Evolutionary conservation across 2,113 vertebrate species (phyloP).

Genomic region (Notothenia coriiceps): DNA sequence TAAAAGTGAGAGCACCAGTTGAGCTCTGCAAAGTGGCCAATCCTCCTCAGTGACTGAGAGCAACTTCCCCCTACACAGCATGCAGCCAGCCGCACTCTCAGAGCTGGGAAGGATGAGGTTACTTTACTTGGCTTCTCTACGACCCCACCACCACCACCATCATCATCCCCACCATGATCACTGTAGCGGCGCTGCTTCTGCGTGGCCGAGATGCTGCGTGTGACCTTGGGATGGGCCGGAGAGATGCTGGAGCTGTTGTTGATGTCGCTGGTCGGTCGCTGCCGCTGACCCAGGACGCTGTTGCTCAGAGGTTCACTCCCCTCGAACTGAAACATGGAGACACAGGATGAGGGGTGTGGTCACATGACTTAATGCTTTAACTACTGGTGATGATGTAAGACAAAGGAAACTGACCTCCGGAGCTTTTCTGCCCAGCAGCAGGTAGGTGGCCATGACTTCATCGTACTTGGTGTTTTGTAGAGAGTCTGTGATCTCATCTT

Average conservation of each 20-base stretch:
- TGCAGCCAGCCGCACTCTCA: constrained; percentile 77
- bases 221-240: constrained; percentile 97
- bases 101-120: constrained; percentile 72
- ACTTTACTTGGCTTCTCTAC: constrained; percentile 84
- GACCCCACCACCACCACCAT: constrained; percentile 77
- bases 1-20: no score
- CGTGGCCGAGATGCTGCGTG: constrained; percentile 95
- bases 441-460: constrained; percentile 98
- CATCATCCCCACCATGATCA: constrained; percentile 92
- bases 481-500: constrained; percentile 96
- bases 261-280: constrained; percentile 95
- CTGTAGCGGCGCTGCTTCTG: constrained; percentile 99
- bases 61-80: constrained; percentile 74
- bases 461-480: constrained; percentile 94
- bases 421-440: constrained; percentile 95
- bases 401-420: constrained; percentile 88
- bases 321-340: constrained; percentile 87
- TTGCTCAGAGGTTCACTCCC: constrained; percentile 92
- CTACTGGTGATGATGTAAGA: neutral
- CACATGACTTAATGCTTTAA: neutral
- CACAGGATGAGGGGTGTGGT: neutral
- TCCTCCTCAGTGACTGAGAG: constrained; percentile 48
- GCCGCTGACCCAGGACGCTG: constrained; percentile 91
- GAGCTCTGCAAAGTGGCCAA: neutral
- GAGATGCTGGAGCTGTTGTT: constrained; percentile 96